phyloP scores from a whole-genome alignment of 1,140 invertebrate species.

The Lepidurus couesii region DNA sequence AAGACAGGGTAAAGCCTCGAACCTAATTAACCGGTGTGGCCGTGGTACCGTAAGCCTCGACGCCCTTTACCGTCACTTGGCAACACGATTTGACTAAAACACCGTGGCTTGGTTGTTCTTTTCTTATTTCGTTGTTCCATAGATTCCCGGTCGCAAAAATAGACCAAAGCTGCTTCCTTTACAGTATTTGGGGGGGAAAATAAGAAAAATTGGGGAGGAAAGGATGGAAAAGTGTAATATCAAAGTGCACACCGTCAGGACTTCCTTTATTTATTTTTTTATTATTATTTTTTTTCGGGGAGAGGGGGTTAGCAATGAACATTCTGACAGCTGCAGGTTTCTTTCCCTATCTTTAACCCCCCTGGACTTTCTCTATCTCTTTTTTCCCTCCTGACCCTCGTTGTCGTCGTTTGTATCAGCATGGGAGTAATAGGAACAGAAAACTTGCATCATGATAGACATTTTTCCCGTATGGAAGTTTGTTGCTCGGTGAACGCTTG shows the following conservation, averaged over 20 bases:
- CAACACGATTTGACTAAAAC: slow-evolving; percentile 4
- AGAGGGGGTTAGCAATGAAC: background rate
- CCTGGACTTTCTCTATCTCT: background rate
- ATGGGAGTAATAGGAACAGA: background rate
- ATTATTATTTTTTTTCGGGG: background rate
- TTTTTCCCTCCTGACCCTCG: background rate
- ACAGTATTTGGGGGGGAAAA: background rate
- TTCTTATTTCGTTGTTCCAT: background rate
- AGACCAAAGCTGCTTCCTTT: background rate
- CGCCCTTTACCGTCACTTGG: background rate
- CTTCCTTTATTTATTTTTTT: background rate
- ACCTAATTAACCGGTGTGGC: slow-evolving; percentile 4
- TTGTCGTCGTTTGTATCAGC: background rate
- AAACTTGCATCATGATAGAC: background rate
- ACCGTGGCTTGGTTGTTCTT: background rate
- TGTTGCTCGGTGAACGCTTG: slow-evolving; percentile 14
- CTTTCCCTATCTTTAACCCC: slow-evolving; percentile 4
- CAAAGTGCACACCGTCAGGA: background rate
- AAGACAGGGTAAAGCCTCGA: slow-evolving; percentile 9
- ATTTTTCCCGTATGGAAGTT: background rate
- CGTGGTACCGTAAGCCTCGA: background rate
- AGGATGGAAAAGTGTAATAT: background rate
- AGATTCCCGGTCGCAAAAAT: background rate
- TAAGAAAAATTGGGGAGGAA: background rate
- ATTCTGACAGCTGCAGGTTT: slow-evolving; percentile 21